A percentile compares a stretch with the other conserved stretches of the same genome.
Evolutionary conservation across 2,797 vertebrate species (phyloP).

Genomic region (Cyclopterus lumpus): DNA sequence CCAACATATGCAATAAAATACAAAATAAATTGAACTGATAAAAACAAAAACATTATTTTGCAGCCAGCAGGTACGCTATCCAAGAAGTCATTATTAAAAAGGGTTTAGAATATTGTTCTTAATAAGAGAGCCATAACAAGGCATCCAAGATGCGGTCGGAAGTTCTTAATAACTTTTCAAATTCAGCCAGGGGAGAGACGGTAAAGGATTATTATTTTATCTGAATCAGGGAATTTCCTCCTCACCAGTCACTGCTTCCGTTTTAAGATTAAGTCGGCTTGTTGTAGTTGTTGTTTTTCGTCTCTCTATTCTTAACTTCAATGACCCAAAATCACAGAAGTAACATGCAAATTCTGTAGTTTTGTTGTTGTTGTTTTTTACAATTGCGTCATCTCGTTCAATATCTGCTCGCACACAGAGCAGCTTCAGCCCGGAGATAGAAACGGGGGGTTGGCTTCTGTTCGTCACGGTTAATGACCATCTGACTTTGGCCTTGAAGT

Average conservation of each 20-base stretch:
- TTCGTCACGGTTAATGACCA: constrained; percentile 77
- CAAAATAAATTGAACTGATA: too few species aligned
- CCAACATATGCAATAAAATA: too few species aligned
- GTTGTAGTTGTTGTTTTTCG: background rate
- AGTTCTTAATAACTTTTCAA: constrained; percentile 55
- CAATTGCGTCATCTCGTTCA: background rate
- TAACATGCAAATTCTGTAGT: background rate
- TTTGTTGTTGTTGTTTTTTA: background rate
- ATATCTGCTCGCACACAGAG: constrained; percentile 33
- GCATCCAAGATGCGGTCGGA: too few species aligned
- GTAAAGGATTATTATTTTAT: background rate
- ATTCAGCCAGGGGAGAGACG: constrained; percentile 9
- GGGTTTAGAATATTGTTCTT: too few species aligned
- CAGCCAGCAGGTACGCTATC: too few species aligned
- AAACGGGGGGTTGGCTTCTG: constrained; percentile 35
- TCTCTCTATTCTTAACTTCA: background rate
- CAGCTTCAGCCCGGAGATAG: constrained; percentile 39
- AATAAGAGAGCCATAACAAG: too few species aligned
- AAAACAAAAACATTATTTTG: too few species aligned
- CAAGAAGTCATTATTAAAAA: too few species aligned
- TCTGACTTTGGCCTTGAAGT: constrained; percentile 83
- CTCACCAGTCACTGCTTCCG: background rate
- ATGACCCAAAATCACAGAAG: constrained; percentile 1
- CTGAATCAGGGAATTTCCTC: background rate
- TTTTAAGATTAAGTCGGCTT: background rate